phyloP scores from a whole-genome alignment of 2,797 vertebrate genomes.

The Okamejei kenojei region DNA sequence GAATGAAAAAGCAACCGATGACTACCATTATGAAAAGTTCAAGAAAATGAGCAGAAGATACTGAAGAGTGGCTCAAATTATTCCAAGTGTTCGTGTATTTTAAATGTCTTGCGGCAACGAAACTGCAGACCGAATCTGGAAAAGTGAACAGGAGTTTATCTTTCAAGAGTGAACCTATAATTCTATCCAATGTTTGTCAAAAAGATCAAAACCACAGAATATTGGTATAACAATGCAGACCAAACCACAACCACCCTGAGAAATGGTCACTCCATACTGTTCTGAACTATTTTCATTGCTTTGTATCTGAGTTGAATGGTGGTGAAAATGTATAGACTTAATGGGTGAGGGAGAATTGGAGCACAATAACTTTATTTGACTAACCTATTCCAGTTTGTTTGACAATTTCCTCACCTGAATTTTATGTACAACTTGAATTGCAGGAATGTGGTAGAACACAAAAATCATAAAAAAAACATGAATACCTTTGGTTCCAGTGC shows the following conservation, averaged over 20 bases:
- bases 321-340: background rate
- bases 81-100: background rate
- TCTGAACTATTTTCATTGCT: background rate
- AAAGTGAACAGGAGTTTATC: background rate
- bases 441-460: background rate
- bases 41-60: conserved; percentile 98
- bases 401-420: background rate
- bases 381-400: background rate
- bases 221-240: background rate
- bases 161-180: background rate
- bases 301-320: background rate
- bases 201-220: background rate
- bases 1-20: conserved; percentile 93
- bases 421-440: background rate
- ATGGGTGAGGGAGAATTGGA: background rate
- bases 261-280: background rate
- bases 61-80: conserved; percentile 48
- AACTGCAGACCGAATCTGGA: background rate
- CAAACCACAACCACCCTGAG: background rate
- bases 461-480: background rate
- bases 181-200: background rate
- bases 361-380: background rate
- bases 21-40: conserved; percentile 98
- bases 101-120: background rate
- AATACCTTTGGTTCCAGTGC: too few species aligned